A percentile compares a stretch with the other conserved stretches of the same genome.
Conservation (phyloP, 2,888 invertebrate species). For the Caenorhabditis sp. region DNA sequence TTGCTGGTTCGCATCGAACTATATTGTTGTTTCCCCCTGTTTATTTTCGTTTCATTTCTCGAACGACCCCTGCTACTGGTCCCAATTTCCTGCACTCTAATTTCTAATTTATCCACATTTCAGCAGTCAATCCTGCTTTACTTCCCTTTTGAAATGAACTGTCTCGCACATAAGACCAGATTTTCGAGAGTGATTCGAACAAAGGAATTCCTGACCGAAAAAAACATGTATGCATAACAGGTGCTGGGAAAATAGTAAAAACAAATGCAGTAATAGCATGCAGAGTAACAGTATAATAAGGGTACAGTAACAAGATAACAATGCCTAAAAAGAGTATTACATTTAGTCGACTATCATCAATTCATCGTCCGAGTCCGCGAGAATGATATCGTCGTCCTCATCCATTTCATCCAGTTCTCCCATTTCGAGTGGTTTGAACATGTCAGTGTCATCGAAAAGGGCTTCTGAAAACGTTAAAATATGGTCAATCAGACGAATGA, state of each 20-base stretch:
- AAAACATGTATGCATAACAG: not conserved
- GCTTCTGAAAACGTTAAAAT: not conserved
- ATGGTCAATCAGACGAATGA: no score
- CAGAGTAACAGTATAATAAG: not conserved
- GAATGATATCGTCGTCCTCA: not conserved
- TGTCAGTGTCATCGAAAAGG: conserved; percentile 13
- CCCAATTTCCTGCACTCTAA: not conserved
- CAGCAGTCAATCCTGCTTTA: not conserved
- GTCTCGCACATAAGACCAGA: no score
- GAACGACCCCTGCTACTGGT: conserved; percentile 15
- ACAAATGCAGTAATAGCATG: not conserved
- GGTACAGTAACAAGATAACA: not conserved
- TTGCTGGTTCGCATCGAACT: conserved; percentile 47
- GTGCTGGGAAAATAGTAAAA: not conserved
- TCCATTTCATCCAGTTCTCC: not conserved
- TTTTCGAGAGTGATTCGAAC: no score
- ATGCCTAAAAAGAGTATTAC: not conserved
- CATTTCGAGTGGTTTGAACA: conserved; percentile 13
- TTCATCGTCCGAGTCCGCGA: conserved; percentile 1
- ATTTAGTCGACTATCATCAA: not conserved
- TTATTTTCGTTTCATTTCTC: not conserved
- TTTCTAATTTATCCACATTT: conserved; percentile 5
- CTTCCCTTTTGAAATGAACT: not conserved
- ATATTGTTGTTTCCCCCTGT: not conserved
- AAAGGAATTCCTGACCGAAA: no score